Evolutionary conservation across 2,797 vertebrate genomes (phyloP).

Genomic region (Pyrocephalus nanus): DNA sequence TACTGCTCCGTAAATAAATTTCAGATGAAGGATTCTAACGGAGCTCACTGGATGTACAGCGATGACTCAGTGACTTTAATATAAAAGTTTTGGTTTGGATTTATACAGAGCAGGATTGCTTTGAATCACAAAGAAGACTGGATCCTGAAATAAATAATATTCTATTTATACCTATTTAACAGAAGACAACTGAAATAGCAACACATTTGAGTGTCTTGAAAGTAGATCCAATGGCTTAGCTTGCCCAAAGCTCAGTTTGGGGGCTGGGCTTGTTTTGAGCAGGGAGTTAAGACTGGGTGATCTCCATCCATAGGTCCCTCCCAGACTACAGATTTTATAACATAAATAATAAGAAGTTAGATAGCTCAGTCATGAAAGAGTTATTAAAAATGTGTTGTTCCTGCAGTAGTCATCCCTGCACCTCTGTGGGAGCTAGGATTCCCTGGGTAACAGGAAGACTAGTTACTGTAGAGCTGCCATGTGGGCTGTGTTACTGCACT

Average conservation of each 20-base stretch:
- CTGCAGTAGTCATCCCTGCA: neutral
- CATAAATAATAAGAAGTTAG: slow-evolving; percentile 3
- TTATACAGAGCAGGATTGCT: neutral
- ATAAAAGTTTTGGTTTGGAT: neutral
- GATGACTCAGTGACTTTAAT: neutral
- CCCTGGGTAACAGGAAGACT: neutral
- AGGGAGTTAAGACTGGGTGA: neutral
- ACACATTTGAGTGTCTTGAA: neutral
- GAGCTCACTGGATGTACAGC: rapidly evolving
- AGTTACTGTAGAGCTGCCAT: neutral
- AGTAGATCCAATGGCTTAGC: neutral
- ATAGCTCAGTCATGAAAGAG: neutral
- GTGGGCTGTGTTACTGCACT: neutral
- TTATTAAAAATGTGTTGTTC: neutral
- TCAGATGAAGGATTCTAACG: neutral
- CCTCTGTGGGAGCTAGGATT: neutral
- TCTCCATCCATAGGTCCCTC: neutral
- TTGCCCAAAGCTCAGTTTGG: neutral
- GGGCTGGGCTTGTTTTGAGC: neutral
- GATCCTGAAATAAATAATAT: neutral
- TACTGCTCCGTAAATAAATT: neutral
- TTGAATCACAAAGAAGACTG: neutral
- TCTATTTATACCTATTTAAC: neutral
- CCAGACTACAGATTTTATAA: neutral
- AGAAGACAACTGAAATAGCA: neutral